Evolutionary conservation across 2,113 vertebrate genomes (phyloP).

Genomic region (Ornithorhynchus anatinus): DNA sequence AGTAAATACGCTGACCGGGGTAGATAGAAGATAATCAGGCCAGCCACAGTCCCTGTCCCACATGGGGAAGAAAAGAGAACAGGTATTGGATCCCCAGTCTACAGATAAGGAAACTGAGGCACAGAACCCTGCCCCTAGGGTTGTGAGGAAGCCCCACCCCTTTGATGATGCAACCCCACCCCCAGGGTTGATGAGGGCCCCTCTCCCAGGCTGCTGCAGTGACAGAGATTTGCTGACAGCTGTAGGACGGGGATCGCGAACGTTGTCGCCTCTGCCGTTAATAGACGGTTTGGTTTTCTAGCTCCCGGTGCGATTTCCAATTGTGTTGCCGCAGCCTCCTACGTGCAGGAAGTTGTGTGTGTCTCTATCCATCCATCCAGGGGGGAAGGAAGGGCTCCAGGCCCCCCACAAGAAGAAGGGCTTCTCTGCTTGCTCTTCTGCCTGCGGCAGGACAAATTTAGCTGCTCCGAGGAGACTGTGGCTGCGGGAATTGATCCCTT

Average conservation of each 20-base stretch:
- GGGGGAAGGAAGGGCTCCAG: neutral
- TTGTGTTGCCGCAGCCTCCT: conserved; percentile 48
- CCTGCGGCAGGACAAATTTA: neutral
- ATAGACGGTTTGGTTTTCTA: conserved; percentile 38
- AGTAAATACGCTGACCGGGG: too few relatives aligned
- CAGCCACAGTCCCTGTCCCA: too few relatives aligned
- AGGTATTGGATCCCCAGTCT: too few relatives aligned
- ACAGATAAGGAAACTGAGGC: neutral
- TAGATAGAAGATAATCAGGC: too few relatives aligned
- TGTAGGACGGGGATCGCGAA: too few relatives aligned
- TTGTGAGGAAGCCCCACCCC: too few relatives aligned
- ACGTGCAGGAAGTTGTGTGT: neutral
- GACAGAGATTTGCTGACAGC: conserved; percentile 2
- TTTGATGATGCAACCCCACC: neutral
- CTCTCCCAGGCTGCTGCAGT: neutral
- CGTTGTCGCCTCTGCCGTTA: conserved; percentile 34
- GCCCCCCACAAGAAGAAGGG: neutral
- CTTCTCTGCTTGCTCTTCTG: too few relatives aligned
- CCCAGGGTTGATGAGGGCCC: fast-evolving
- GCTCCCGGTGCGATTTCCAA: too few relatives aligned
- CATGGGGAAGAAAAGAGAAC: too few relatives aligned
- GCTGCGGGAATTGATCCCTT: neutral
- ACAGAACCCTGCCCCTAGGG: too few relatives aligned
- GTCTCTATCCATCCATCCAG: neutral
- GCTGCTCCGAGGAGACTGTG: neutral